A percentile compares a stretch with the other conserved stretches of the same genome.
These are phyloP conservation scores for Diplolepis rosae DNA, from an alignment of 2,888 invertebrate species.

Conservation along the genomic window DNA sequence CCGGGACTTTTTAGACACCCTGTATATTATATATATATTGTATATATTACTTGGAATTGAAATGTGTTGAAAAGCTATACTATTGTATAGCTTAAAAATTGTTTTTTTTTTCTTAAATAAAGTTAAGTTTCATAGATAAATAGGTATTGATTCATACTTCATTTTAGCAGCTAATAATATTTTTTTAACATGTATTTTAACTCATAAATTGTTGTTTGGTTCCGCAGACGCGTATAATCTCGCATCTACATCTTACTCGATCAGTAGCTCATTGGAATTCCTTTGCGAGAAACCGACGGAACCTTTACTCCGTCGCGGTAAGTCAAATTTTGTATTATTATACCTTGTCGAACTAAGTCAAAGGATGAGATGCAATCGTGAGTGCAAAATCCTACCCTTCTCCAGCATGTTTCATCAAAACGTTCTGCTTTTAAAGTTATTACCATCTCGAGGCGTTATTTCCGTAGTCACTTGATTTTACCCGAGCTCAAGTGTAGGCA, in stretches of 20 bases:
- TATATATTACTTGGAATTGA: too few species aligned
- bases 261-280: neutral
- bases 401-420: constrained; percentile 35
- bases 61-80: too few species aligned
- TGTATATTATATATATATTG: too few species aligned
- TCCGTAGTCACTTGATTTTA: neutral
- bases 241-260: constrained; percentile 13
- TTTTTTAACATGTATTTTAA: neutral
- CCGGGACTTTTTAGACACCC: too few species aligned
- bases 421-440: constrained; percentile 3
- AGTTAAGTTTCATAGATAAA: too few species aligned
- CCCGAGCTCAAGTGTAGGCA: neutral
- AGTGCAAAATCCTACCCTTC: constrained; percentile 42
- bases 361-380: constrained; percentile 50
- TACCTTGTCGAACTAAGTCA: constrained; percentile 48
- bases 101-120: too few species aligned
- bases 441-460: neutral
- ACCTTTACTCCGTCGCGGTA: constrained; percentile 46
- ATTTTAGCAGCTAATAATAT: too few species aligned
- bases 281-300: constrained; percentile 23
- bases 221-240: neutral
- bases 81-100: too few species aligned
- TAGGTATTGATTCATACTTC: too few species aligned
- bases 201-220: neutral
- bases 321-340: constrained; percentile 50